A percentile compares a stretch with the other conserved stretches of the same genome.
Conservation (phyloP, 2,888 invertebrate genomes). For the Synanthedon andrenaeformis region DNA sequence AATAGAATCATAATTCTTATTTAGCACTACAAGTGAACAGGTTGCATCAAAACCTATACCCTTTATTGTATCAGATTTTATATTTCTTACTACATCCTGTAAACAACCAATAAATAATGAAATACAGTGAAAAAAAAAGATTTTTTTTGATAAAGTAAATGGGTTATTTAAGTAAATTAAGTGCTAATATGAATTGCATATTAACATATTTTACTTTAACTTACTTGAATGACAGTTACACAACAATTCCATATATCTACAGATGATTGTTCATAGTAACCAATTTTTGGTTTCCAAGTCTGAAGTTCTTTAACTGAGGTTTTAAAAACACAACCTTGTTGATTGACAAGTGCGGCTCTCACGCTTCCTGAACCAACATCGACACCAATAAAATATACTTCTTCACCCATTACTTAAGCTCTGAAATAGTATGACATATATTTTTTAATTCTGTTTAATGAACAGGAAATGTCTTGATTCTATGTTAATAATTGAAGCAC, state of each 20-base stretch:
- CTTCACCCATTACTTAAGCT: slow-evolving; percentile 15
- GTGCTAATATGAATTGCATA: not conserved
- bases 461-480: not conserved
- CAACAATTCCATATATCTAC: slow-evolving; percentile 88
- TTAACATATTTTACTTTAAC: too few species aligned
- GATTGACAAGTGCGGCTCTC: slow-evolving; percentile 83
- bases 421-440: slow-evolving; percentile 8
- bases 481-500: too few species aligned
- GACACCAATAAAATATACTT: slow-evolving; percentile 81
- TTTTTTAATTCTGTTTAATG: not conserved
- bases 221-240: slow-evolving; percentile 80
- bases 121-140: slow-evolving; percentile 11
- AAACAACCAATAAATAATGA: slow-evolving; percentile 11
- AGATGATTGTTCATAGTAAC: slow-evolving; percentile 92
- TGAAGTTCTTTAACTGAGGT: slow-evolving; percentile 74
- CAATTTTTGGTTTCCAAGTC: slow-evolving; percentile 81
- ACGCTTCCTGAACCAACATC: slow-evolving; percentile 96
- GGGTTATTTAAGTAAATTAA: not conserved
- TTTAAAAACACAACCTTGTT: slow-evolving; percentile 75
- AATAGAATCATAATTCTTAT: slow-evolving; percentile 75
- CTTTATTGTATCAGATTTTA: slow-evolving; percentile 72
- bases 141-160: not conserved
- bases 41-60: slow-evolving; percentile 97
- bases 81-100: slow-evolving; percentile 72
- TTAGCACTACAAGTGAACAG: slow-evolving; percentile 89